These are phyloP conservation scores for Cerastoderma edule DNA, from an alignment of 2,888 invertebrate species.

Conservation along the genomic window DNA sequence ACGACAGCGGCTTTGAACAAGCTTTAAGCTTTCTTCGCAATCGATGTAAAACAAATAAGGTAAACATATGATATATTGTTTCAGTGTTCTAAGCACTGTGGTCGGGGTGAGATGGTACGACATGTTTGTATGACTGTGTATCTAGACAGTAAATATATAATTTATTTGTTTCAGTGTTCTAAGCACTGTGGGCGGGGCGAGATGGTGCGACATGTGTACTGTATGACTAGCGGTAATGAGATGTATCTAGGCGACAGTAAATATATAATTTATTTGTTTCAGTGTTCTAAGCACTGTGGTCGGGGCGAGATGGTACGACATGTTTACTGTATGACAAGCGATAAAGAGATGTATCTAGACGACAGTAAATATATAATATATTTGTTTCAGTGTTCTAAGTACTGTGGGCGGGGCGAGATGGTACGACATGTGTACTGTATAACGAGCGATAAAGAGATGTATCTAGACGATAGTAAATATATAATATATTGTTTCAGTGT, in stretches of 20 bases:
- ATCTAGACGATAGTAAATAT: slow-evolving; percentile 83
- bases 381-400: slow-evolving; percentile 73
- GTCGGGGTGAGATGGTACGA: slow-evolving; percentile 73
- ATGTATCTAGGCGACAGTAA: too few relatives aligned
- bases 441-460: slow-evolving; percentile 73
- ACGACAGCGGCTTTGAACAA: too few relatives aligned
- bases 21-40: too few relatives aligned
- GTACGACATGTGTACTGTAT: slow-evolving; percentile 79
- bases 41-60: too few relatives aligned
- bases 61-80: slow-evolving; percentile 84
- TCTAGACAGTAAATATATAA: too few relatives aligned
- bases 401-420: slow-evolving; percentile 77
- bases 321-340: slow-evolving; percentile 80
- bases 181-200: slow-evolving; percentile 77
- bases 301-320: slow-evolving; percentile 74
- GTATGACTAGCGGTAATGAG: too few relatives aligned
- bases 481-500: slow-evolving; percentile 69
- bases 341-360: too few relatives aligned
- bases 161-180: too few relatives aligned
- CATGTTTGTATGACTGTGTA: too few relatives aligned
- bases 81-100: too few relatives aligned
- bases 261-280: too few relatives aligned
- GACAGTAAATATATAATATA: slow-evolving; percentile 82
- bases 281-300: slow-evolving; percentile 80
- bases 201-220: slow-evolving; percentile 74